Base-by-base conservation (phyloP, 2,797 vertebrate genomes). In the Chrysocyon brachyurus region DNA sequence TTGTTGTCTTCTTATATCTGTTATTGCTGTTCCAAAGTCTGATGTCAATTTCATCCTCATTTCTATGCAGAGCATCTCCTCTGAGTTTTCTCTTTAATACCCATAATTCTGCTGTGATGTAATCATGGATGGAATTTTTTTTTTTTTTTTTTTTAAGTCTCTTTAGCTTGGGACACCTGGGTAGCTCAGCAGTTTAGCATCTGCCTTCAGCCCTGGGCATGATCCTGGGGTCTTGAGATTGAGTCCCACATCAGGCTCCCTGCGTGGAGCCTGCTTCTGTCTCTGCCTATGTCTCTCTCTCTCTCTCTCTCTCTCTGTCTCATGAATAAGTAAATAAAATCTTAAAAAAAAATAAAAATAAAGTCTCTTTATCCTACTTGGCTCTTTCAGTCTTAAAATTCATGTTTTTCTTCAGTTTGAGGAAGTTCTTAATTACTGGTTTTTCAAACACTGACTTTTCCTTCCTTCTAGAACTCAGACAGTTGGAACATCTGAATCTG, bases 61-160 rank as follows among this genome's bases (percentile, higher is more conserved):
- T 54, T 57, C 72, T 90, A 12, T 54, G 15, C 75, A 31, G 15
- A 77, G 49, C 64, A 40, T 81, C 31, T 46, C 0, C 36, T 91
- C 59, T 93, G 26, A 21, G 21, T 87, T 82, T 91, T 95, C n/a
- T 64, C 49, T 84, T 64, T 82, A 92, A 73, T 63, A 73, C 57
- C 19, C 87, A 3, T 87, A 46, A 40, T 77, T 88, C 94, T 28
- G 9, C 94, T 28, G 9, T 59, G 46, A 57, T 73, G 5, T 90
- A 54, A n/a, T 78, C 77, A 92, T 21, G 10, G 49, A 1, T 33
- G 24, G 2, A 12, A 2, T 63, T 75, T 12, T 86, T n/a, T 70
- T 90, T 22, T 57, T 63, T 40, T 46, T 57, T 63, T 40, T 46
- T 46, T 46, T 46, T 46, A 46, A 46, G 40, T 46, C 40, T 46